These are phyloP conservation scores for Nibea albiflora DNA, from an alignment of 2,113 vertebrate genomes.

Conservation along the genomic window DNA sequence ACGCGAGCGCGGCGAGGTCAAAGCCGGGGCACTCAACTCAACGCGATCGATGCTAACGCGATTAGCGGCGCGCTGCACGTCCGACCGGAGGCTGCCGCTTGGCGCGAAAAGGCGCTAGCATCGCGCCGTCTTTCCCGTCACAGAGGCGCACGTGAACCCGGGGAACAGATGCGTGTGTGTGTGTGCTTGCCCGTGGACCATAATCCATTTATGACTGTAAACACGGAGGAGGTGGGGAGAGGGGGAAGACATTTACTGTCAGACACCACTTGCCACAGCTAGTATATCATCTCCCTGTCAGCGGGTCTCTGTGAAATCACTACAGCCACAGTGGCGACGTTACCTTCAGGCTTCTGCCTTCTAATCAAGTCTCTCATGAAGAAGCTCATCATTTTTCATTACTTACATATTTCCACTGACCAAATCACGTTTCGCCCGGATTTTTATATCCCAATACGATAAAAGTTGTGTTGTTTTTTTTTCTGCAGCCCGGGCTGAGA, in stretches of 20 bases:
- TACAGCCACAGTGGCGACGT: slow-evolving; percentile 3
- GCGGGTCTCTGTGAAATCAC: slow-evolving; percentile 48
- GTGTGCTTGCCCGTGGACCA: slow-evolving; percentile 60
- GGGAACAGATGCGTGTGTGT: slow-evolving; percentile 37
- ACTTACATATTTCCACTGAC: background rate
- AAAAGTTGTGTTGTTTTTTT: background rate
- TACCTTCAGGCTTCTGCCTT: slow-evolving; percentile 15
- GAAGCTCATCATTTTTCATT: background rate
- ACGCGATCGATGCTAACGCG: slow-evolving; percentile 74
- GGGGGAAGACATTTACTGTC: slow-evolving; percentile 69
- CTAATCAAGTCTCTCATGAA: slow-evolving; percentile 16
- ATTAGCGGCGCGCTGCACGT: slow-evolving; percentile 64
- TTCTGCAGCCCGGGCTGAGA: background rate
- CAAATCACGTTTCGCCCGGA: background rate
- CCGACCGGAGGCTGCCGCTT: slow-evolving; percentile 37
- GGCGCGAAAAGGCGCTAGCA: slow-evolving; percentile 39
- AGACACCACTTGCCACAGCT: slow-evolving; percentile 53
- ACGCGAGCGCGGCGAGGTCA: slow-evolving; percentile 55
- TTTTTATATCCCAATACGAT: background rate
- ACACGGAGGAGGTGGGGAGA: slow-evolving; percentile 54
- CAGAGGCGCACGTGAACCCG: slow-evolving; percentile 24
- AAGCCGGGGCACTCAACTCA: slow-evolving; percentile 44
- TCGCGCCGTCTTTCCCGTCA: slow-evolving; percentile 52
- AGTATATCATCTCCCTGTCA: slow-evolving; percentile 71
- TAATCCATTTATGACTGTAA: slow-evolving; percentile 80